These are phyloP conservation scores for Athrips mouffetella DNA, from an alignment of 2,888 invertebrate species.

Conservation along the genomic window DNA sequence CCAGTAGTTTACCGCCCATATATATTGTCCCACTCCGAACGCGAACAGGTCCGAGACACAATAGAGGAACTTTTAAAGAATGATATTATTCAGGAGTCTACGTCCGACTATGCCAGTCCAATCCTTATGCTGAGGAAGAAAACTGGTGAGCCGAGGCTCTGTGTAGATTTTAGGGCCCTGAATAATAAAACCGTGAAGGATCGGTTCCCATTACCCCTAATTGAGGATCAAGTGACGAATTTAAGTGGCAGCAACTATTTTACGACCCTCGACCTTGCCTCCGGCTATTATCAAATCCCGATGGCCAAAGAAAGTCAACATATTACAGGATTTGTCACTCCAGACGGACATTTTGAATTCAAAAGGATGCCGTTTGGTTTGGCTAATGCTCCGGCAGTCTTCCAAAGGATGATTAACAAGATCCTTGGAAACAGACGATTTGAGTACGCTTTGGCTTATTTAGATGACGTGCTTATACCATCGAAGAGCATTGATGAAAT, in stretches of 20 bases:
- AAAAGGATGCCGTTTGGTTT: slow-evolving; percentile 35
- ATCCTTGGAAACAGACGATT: slow-evolving; percentile 20
- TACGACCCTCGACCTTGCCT: slow-evolving; percentile 34
- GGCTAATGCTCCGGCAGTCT: slow-evolving; percentile 32
- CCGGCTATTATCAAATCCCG: slow-evolving; percentile 42
- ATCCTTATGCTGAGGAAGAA: slow-evolving; percentile 28
- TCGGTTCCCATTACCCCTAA: slow-evolving; percentile 22
- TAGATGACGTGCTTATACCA: slow-evolving; percentile 25
- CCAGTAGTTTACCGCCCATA: slow-evolving; percentile 28
- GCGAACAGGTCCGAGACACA: slow-evolving; percentile 21
- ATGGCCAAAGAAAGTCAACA: too few species aligned
- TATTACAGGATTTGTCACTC: too few species aligned
- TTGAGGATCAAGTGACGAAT: slow-evolving; percentile 31
- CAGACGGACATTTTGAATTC: slow-evolving; percentile 34
- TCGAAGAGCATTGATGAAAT: too few species aligned
- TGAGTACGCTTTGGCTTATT: slow-evolving; percentile 21
- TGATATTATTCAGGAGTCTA: slow-evolving; percentile 25
- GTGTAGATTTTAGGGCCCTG: slow-evolving; percentile 29
- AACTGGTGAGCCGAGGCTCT: slow-evolving; percentile 25
- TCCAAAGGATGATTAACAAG: slow-evolving; percentile 25
- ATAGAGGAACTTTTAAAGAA: slow-evolving; percentile 22
- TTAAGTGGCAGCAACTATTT: slow-evolving; percentile 33
- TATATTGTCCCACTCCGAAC: slow-evolving; percentile 20
- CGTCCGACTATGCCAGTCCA: slow-evolving; percentile 24
- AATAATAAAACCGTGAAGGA: slow-evolving; percentile 29